Base-by-base conservation (phyloP, 2,797 vertebrate genomes). In the Rachycentron canadum region DNA sequence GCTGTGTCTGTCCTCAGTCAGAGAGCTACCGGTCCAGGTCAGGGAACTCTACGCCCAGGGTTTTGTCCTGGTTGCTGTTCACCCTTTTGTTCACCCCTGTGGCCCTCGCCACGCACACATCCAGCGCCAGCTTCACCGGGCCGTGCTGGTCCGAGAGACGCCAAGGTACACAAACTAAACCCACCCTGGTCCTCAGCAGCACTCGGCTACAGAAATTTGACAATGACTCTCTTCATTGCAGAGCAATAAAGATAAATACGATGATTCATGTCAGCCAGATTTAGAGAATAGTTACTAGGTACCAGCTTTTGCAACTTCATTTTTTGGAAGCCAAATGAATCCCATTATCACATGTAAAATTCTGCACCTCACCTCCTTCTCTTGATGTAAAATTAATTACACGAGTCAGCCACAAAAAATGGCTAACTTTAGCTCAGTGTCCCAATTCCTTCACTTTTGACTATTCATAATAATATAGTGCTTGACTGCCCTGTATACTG, bases 51-150 rank as follows among this genome's bases (percentile, higher is more conserved):
- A 98, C 89, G 93, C 96, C 23, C 96, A 98, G 91, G 97, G 97
- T 66, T 99, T 97, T 38, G 67, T 95, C 21, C 94, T 99, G 92
- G 97, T 95, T 8, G 93, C 97, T 10, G 94, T 99, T 88, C 98
- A 99, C 85, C 97, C 98, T 3, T 99, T 99, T 17, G 95, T 98
- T 77, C 97, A 98, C 82, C 94, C 96, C 17, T 95, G 94, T n/a
- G 95, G 95, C 43, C 96, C 95, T 55, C 92, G 85, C 69, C 95
- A 96, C 56, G 96, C 94, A 34, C 96, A 93, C 73, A 95, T 96
- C 76, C 96, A 98, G 43, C 96, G 97, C 64, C 96, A 96, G 94
- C 96, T 99, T 81, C 98, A 98, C 91, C 94, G 97, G 69, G 97
- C 97, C 16, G 97, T 99, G 84, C 92, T 99, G 89, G 96, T 98